Evolutionary conservation across 2,888 invertebrate species (phyloP), one percentile per base, ranked within the genome.

Genomic region (Heliconius erato): DNA sequence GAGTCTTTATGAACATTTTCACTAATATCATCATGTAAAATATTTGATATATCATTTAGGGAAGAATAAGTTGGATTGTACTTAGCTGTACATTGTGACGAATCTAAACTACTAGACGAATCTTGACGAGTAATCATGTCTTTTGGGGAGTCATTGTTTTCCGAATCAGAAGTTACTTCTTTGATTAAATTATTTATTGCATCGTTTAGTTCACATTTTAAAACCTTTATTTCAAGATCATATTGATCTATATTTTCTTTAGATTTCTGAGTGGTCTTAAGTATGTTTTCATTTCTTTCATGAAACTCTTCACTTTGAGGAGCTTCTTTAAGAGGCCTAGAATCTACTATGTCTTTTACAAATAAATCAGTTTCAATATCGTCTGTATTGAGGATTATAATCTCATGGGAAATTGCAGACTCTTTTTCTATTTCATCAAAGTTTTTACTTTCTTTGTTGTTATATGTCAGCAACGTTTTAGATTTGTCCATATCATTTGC

Each of bases 21-120:
- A 85, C 79, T 87, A 74, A 82, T 82, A 84, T 96, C 96, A 86
- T 96, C 96, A 88, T 96, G 96, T 90, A 96, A 89, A 86, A 96
- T 92, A 87, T 96, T 96, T 88, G 96, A 94, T 79, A 97, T 95
- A 89, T 97, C 97, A 87, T 96, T 96, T 76, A 97, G 92, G 86
- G 97, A 97, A 79, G 97, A 96, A 88, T 93, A 94, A 83, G 94
- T 94, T 65, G 97, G 97, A 87, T 97, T 97, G 89, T 97, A 97
- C 90, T 97, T 97, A 84, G 97, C 97, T 54, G 98, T 98, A 90
- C 97, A 97, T 87, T 97, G 96, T 83, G 97, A 97, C 82, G 97
- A 97, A 90, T 96, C 96, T 87, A 96, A 95, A 88, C 97, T 97
- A 89, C 97, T 96, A 79, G 96, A 95, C 72, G 97, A 97, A 90